phyloP scores from a whole-genome alignment of 2,113 vertebrate genomes.

The Nesospiza acunhae region DNA sequence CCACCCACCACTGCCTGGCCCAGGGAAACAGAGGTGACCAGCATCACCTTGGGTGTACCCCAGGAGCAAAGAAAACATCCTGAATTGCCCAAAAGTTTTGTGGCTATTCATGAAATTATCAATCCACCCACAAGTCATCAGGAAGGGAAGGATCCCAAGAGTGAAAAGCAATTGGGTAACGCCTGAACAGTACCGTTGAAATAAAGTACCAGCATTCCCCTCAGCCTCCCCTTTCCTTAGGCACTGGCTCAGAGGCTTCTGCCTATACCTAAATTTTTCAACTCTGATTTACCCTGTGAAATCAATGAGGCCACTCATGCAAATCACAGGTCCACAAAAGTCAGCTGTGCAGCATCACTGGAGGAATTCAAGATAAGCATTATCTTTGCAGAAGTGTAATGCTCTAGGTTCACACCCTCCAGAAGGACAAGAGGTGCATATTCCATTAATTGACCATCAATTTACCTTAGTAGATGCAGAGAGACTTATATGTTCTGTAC shows the following conservation, averaged over 20 bases:
- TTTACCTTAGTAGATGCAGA: not conserved
- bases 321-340: not conserved
- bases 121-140: not conserved
- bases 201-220: not conserved
- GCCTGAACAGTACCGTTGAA: not conserved
- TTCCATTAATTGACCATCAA: not conserved
- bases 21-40: not conserved
- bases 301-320: not conserved
- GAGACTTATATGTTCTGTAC: rapidly evolving
- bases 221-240: not conserved
- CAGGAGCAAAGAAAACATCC: not conserved
- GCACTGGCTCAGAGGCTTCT: not conserved
- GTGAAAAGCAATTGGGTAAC: not conserved
- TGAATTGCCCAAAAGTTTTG: not conserved
- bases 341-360: not conserved
- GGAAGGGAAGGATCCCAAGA: not conserved
- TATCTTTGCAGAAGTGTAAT: not conserved
- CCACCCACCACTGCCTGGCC: not conserved
- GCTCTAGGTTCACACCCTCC: not conserved
- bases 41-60: not conserved
- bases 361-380: not conserved
- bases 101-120: not conserved
- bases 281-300: not conserved
- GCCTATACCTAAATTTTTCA: not conserved
- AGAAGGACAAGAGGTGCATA: not conserved